These are phyloP conservation scores for Andrena minutula DNA, from an alignment of 2,888 invertebrate species.

Conservation along the genomic window DNA sequence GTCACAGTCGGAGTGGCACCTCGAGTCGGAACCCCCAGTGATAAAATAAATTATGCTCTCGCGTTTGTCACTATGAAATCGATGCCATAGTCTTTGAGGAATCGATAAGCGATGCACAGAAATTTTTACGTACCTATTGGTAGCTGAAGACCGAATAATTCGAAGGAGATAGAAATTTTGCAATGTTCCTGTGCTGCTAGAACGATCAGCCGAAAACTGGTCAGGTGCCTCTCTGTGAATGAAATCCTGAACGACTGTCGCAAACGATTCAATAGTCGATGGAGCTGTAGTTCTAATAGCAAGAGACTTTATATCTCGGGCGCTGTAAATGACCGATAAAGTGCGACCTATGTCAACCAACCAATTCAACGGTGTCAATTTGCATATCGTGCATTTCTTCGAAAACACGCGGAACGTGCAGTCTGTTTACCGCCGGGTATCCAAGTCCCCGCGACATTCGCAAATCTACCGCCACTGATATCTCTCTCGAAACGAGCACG, in stretches of 20 bases:
- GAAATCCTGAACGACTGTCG: conserved; percentile 1
- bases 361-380: conserved; percentile 16
- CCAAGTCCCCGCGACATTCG: not conserved
- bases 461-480: conserved; percentile 23
- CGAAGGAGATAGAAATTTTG: not conserved
- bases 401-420: conserved; percentile 3
- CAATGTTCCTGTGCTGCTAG: not conserved
- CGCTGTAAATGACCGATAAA: conserved; percentile 64
- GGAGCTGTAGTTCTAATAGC: conserved; percentile 5
- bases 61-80: too few relatives aligned
- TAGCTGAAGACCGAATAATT: too few relatives aligned
- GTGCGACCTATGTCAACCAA: conserved; percentile 40
- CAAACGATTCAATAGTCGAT: not conserved
- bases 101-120: not conserved
- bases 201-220: not conserved
- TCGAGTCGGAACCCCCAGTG: too few relatives aligned
- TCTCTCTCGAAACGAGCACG: not conserved
- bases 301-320: conserved; percentile 26
- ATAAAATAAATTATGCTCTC: too few relatives aligned
- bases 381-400: conserved; percentile 7
- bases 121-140: not conserved
- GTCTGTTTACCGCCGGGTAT: conserved; percentile 16
- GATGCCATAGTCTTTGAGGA: not conserved
- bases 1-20: too few relatives aligned
- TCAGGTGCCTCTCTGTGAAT: not conserved